Conservation (phyloP, 2,888 invertebrate species). For the Lasioglossum oenotherae region DNA sequence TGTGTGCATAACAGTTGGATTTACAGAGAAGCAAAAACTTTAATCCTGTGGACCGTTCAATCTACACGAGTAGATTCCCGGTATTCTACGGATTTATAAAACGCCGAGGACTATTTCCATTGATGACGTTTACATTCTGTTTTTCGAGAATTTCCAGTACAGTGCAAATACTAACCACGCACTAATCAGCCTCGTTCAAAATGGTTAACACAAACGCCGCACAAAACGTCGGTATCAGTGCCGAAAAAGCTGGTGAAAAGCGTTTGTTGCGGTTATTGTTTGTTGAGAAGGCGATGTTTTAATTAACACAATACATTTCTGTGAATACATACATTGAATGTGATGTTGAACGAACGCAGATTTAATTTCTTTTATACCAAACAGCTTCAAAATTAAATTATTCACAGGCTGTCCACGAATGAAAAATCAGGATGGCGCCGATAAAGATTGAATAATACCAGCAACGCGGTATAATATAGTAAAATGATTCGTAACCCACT, state of each 20-base stretch:
- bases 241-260: background rate
- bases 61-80: background rate
- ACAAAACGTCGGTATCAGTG: background rate
- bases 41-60: background rate
- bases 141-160: background rate
- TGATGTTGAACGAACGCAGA: background rate
- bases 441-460: background rate
- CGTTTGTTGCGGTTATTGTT: constrained; percentile 6
- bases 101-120: background rate
- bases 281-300: background rate
- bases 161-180: background rate
- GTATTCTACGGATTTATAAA: background rate
- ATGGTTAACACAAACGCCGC: background rate
- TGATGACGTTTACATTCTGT: background rate
- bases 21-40: background rate
- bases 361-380: background rate
- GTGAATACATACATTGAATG: background rate
- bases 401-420: background rate
- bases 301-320: background rate
- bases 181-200: background rate
- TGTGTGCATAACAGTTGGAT: background rate
- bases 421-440: background rate
- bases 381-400: background rate
- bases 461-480: too few species aligned
- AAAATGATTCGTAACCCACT: constrained; percentile 37